Conservation (phyloP, 1,140 invertebrate species). For the Formica exsecta region DNA sequence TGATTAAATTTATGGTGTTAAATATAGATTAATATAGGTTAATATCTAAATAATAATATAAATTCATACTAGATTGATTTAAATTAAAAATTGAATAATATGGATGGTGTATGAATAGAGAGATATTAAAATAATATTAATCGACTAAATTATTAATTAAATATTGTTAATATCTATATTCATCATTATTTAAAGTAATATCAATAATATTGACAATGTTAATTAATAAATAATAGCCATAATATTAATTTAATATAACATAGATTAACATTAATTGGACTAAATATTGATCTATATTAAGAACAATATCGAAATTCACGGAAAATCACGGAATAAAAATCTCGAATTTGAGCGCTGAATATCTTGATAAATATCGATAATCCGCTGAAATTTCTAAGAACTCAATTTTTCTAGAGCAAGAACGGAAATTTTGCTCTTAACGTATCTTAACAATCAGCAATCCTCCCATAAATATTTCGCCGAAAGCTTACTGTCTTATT, state of each 20-base stretch:
- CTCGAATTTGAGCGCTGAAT: not conserved
- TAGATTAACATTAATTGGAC: not conserved
- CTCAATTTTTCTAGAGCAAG: not conserved
- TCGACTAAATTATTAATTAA: not conserved
- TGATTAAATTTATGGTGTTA: not conserved
- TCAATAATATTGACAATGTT: not conserved
- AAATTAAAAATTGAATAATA: not conserved
- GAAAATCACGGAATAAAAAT: not conserved
- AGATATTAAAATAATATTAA: not conserved
- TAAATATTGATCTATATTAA: slow-evolving; percentile 20
- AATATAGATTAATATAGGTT: no score
- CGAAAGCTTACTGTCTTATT: not conserved
- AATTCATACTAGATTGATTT: not conserved
- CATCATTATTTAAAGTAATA: not conserved
- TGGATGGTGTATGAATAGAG: not conserved
- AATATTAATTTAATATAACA: slow-evolving; percentile 4
- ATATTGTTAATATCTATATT: not conserved
- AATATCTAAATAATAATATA: no score
- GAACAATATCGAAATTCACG: not conserved
- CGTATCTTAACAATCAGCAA: not conserved
- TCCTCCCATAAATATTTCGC: not conserved
- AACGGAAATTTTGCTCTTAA: not conserved
- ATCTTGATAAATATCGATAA: no score
- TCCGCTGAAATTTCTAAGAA: not conserved
- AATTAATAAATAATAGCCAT: slow-evolving; percentile 2